These are phyloP conservation scores for Drosophila azteca DNA, from an alignment of 1,140 invertebrate genomes.

Conservation along the genomic window DNA sequence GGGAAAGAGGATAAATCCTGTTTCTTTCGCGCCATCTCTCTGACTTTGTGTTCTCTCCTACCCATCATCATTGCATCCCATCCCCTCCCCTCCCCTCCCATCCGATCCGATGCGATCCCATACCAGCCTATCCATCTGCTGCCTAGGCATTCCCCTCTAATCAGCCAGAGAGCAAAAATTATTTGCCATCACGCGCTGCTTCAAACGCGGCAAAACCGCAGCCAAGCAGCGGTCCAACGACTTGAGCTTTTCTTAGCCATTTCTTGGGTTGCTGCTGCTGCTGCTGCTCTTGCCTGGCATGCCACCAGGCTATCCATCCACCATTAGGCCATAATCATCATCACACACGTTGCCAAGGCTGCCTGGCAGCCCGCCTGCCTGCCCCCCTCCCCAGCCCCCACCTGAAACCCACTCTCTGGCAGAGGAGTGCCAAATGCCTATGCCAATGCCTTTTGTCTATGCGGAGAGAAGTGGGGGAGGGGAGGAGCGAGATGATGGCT, in stretches of 20 bases:
- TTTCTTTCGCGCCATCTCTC: not conserved
- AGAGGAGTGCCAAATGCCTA: constrained; percentile 72
- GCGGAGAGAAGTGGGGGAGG: constrained; percentile 35
- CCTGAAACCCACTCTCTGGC: not conserved
- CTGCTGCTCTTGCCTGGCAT: constrained; percentile 60
- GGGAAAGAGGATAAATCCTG: constrained; percentile 27
- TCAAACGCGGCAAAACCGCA: constrained; percentile 71
- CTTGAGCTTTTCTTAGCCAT: constrained; percentile 11
- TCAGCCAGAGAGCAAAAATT: constrained; percentile 79
- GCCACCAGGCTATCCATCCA: constrained; percentile 73
- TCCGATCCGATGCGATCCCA: not conserved
- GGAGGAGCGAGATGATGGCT: constrained; percentile 4
- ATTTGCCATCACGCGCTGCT: constrained; percentile 81
- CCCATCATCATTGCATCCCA: not conserved
- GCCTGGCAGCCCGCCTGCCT: not conserved
- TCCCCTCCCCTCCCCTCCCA: not conserved
- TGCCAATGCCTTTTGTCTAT: constrained; percentile 63
- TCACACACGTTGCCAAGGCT: constrained; percentile 77
- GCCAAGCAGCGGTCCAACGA: constrained; percentile 50
- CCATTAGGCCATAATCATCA: constrained; percentile 81
- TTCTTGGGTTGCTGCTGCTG: constrained; percentile 22
- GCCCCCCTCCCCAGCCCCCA: not conserved
- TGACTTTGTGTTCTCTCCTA: constrained; percentile 15
- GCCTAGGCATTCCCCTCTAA: constrained; percentile 73
- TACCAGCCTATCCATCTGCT: constrained; percentile 5